Evolutionary conservation across 2,113 vertebrate genomes (phyloP).

Genomic region (Ammospiza caudacuta): DNA sequence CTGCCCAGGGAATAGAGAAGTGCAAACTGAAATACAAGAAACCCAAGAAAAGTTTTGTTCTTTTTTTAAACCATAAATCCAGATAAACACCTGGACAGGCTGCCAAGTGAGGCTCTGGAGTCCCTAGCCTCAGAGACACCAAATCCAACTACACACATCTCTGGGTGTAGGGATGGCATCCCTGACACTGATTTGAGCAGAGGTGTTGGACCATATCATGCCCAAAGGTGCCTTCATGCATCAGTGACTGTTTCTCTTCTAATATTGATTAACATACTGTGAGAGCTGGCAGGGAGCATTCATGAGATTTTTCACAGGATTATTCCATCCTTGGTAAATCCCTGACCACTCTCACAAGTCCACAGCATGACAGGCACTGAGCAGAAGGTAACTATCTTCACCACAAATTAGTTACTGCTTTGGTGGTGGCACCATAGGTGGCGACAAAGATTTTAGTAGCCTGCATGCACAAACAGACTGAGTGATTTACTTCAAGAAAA

Average conservation of each 20-base stretch:
- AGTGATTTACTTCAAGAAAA: background rate
- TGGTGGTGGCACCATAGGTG: rapidly evolving
- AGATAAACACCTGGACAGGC: background rate
- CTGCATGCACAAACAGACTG: rapidly evolving
- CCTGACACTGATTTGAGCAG: background rate
- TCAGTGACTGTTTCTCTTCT: background rate
- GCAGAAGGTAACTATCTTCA: background rate
- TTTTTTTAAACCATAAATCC: background rate
- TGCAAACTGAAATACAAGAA: background rate
- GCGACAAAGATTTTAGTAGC: background rate
- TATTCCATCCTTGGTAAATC: background rate
- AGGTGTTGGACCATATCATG: background rate
- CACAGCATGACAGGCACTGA: background rate
- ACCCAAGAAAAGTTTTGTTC: background rate
- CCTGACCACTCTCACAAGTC: background rate
- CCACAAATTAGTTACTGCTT: rapidly evolving
- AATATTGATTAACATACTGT: rapidly evolving
- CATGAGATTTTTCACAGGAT: background rate
- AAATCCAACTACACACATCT: background rate
- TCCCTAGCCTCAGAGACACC: background rate
- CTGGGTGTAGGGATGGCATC: background rate
- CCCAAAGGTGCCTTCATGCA: background rate
- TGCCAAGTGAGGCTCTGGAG: background rate
- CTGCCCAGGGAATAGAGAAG: background rate
- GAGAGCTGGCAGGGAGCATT: background rate